These are phyloP conservation scores for Takifugu ocellatus DNA, from an alignment of 2,797 vertebrate genomes.

Conservation along the genomic window DNA sequence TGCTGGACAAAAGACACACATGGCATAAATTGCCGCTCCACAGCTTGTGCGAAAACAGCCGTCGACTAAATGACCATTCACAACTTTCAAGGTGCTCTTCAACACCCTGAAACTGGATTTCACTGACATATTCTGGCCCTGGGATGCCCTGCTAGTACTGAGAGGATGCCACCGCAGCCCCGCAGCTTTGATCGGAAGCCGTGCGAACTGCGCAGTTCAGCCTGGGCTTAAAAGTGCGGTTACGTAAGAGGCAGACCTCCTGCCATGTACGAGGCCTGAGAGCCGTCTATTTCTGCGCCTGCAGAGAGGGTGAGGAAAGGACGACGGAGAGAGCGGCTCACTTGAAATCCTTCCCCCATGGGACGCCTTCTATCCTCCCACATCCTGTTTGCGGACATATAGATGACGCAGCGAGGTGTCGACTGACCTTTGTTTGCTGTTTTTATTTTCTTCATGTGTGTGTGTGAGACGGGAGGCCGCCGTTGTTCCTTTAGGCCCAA, in stretches of 20 bases:
- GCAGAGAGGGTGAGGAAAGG: constrained; percentile 65
- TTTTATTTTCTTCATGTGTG: constrained; percentile 19
- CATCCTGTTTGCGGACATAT: constrained; percentile 76
- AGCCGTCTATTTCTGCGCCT: constrained; percentile 64
- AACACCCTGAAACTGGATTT: constrained; percentile 21
- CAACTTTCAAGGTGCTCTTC: constrained; percentile 10
- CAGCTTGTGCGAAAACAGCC: background rate
- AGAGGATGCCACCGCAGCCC: constrained; percentile 42
- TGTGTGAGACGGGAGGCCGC: constrained; percentile 12
- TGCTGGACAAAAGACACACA: constrained; percentile 74
- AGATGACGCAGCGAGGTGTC: constrained; percentile 68
- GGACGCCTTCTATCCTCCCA: constrained; percentile 61
- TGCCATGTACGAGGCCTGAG: constrained; percentile 41
- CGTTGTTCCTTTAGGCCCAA: constrained; percentile 7
- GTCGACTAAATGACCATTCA: constrained; percentile 16
- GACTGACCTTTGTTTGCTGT: constrained; percentile 37
- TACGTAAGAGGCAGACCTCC: constrained; percentile 61
- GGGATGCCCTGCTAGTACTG: constrained; percentile 45
- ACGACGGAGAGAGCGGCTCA: constrained; percentile 56
- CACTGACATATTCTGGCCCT: constrained; percentile 34
- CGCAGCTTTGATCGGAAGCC: constrained; percentile 54
- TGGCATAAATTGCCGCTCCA: constrained; percentile 40
- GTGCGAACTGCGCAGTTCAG: constrained; percentile 43
- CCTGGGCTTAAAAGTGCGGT: constrained; percentile 48
- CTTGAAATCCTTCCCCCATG: constrained; percentile 62